Conservation (phyloP, 2,888 invertebrate species). For the Adela reaumurella region DNA sequence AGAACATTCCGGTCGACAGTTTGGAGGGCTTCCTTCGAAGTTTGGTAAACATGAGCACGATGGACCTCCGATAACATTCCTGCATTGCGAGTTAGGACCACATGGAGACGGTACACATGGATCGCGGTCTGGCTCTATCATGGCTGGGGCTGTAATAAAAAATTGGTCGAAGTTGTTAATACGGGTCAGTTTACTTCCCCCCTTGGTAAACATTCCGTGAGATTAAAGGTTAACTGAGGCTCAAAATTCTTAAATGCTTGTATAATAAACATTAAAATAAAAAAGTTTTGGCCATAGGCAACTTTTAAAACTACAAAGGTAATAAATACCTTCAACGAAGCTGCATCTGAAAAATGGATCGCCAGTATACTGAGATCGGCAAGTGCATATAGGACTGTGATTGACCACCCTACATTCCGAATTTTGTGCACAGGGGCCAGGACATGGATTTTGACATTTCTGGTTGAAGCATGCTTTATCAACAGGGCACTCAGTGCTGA, state of each 20-base stretch:
- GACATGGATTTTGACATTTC: conserved; percentile 70
- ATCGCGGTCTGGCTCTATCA: conserved; percentile 37
- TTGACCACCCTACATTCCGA: conserved; percentile 69
- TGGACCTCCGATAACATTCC: conserved; percentile 49
- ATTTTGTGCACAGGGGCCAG: conserved; percentile 67
- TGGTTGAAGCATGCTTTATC: conserved; percentile 64
- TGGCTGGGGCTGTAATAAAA: conserved; percentile 25
- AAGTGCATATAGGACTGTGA: conserved; percentile 69
- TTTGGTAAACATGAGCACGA: conserved; percentile 61
- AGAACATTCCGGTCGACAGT: conserved; percentile 65
- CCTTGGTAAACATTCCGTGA: no score
- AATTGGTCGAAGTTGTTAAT: no score
- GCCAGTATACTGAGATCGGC: conserved; percentile 56
- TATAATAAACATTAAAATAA: no score
- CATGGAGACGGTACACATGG: conserved; percentile 69
- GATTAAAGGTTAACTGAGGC: no score
- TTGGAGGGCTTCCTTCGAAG: conserved; percentile 63
- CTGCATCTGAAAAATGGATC: conserved; percentile 66
- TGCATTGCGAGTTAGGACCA: conserved; percentile 61
- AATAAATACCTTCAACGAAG: conserved; percentile 40
- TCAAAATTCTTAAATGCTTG: no score
- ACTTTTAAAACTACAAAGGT: no score
- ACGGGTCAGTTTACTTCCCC: no score
- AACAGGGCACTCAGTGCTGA: conserved; percentile 63
- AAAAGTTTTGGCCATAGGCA: no score